phyloP scores from a whole-genome alignment of 2,113 vertebrate species.

The Pollimyrus isidori region DNA sequence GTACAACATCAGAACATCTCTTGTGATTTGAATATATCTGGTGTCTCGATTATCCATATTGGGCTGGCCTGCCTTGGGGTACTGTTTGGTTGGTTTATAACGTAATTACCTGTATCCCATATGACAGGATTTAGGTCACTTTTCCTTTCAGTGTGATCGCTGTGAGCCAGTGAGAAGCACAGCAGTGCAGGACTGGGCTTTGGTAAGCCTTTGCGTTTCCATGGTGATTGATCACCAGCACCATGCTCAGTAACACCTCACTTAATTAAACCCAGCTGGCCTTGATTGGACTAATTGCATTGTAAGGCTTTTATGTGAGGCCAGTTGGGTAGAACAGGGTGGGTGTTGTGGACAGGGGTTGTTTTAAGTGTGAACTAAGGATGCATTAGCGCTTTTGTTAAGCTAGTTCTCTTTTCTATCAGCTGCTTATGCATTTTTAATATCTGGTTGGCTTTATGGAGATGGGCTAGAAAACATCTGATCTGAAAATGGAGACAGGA shows the following conservation, averaged over 20 bases:
- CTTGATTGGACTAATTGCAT: background rate
- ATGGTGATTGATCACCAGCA: background rate
- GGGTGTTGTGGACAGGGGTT: background rate
- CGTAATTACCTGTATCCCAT: background rate
- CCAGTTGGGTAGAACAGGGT: background rate
- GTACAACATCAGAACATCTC: background rate
- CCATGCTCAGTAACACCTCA: background rate
- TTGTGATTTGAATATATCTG: constrained; percentile 1
- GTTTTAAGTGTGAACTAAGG: background rate
- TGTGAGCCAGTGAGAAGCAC: background rate
- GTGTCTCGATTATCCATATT: background rate
- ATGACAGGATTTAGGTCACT: background rate
- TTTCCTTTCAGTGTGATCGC: background rate
- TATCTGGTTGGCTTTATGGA: background rate
- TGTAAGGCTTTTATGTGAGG: background rate
- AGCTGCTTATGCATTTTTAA: background rate
- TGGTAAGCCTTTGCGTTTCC: background rate
- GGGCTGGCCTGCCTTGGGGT: background rate
- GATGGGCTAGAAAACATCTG: background rate
- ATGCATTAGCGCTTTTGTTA: background rate
- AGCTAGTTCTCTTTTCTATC: background rate
- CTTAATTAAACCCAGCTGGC: constrained; percentile 1
- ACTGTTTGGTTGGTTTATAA: background rate
- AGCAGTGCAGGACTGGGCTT: background rate
- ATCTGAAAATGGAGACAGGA: background rate